Conservation (phyloP, 2,113 vertebrate species). For the Esox niger region DNA sequence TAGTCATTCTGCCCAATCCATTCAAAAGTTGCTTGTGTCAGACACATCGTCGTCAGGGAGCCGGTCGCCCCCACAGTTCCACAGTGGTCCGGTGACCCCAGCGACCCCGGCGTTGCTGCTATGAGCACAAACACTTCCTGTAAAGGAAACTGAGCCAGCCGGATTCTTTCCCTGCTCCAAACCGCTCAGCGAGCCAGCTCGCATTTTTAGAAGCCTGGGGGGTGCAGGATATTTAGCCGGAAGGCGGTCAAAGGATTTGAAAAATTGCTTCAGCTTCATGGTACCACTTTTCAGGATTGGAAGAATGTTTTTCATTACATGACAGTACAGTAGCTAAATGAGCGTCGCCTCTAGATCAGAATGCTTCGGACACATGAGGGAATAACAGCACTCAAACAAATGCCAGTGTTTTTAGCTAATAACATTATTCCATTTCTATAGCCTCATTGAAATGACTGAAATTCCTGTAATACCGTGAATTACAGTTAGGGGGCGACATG, state of each 20-base stretch:
- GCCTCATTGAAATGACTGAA: neutral
- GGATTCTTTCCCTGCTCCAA: constrained; percentile 14
- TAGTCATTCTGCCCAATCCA: neutral
- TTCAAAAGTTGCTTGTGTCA: constrained; percentile 36
- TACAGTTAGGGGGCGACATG: constrained; percentile 43
- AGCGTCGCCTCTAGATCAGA: no score
- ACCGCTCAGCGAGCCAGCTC: neutral
- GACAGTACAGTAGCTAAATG: no score
- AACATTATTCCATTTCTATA: no score
- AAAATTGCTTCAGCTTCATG: no score
- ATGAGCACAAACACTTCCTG: constrained; percentile 43
- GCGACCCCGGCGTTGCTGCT: constrained; percentile 9
- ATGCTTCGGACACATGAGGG: no score
- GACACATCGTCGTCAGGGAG: constrained; percentile 30
- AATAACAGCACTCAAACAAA: no score
- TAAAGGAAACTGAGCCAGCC: constrained; percentile 25
- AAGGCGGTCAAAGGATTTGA: no score
- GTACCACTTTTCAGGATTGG: no score
- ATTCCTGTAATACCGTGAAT: constrained; percentile 19
- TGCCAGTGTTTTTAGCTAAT: no score
- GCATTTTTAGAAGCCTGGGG: no score
- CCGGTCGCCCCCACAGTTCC: constrained; percentile 15
- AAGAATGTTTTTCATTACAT: no score
- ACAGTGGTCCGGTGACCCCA: constrained; percentile 32
- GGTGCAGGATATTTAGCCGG: no score